phyloP scores from a whole-genome alignment of 2,113 vertebrate species.

The Sphyrna mokarran region DNA sequence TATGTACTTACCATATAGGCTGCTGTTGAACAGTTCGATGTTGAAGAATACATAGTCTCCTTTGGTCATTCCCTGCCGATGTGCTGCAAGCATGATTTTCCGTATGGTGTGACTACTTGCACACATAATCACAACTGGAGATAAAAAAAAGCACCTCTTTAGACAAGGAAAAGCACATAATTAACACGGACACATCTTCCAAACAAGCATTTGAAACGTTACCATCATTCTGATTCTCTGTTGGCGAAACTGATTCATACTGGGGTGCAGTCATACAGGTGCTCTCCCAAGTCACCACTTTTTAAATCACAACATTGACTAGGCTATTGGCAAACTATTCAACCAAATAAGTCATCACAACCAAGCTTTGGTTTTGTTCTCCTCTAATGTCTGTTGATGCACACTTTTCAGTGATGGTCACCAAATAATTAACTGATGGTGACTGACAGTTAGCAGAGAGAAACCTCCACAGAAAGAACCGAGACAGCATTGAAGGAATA shows the following conservation, averaged over 20 bases:
- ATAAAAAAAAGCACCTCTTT: conserved; percentile 40
- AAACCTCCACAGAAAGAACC: too few species aligned
- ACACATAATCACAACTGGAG: conserved; percentile 90
- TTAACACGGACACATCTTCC: neutral
- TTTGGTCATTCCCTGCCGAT: conserved; percentile 74
- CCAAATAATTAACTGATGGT: neutral
- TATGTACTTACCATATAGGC: conserved; percentile 74
- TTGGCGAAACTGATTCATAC: neutral
- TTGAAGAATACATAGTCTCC: conserved; percentile 89
- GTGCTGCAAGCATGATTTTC: conserved; percentile 84
- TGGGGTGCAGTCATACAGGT: neutral
- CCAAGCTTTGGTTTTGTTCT: neutral
- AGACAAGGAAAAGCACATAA: neutral
- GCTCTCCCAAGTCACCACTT: neutral
- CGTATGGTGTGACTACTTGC: conserved; percentile 73
- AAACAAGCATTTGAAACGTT: neutral
- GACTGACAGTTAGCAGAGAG: neutral
- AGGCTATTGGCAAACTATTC: neutral
- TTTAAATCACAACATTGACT: neutral
- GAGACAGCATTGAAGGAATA: too few species aligned
- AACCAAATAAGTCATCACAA: neutral
- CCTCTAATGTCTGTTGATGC: neutral
- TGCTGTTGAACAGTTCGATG: conserved; percentile 94
- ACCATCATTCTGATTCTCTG: neutral
- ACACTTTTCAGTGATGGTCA: neutral